Evolutionary conservation across 2,888 invertebrate species (phyloP).

Genomic region (Lasioglossum lativentre): DNA sequence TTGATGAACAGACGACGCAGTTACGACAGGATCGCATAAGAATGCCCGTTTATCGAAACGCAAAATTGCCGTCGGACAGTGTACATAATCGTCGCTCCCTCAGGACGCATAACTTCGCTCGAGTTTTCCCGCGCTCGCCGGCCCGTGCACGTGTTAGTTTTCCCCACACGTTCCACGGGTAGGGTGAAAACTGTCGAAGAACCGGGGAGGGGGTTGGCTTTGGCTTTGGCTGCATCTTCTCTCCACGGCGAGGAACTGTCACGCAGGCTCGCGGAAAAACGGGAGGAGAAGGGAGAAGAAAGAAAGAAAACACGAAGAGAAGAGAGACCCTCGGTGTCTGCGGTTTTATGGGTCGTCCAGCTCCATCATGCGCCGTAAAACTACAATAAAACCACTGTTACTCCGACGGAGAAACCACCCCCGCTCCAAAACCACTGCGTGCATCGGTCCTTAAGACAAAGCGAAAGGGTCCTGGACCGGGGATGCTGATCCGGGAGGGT

Average conservation of each 20-base stretch:
- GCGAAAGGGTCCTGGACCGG: slow-evolving; percentile 45
- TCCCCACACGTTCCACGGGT: slow-evolving; percentile 30
- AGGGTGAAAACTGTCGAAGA: slow-evolving; percentile 66
- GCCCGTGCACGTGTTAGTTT: slow-evolving; percentile 42
- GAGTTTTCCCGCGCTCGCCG: slow-evolving; percentile 41
- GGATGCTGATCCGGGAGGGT: slow-evolving; percentile 54
- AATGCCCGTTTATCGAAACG: not conserved
- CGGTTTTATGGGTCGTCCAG: slow-evolving; percentile 83
- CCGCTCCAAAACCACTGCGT: slow-evolving; percentile 77
- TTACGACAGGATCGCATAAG: not conserved
- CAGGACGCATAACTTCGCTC: slow-evolving; percentile 47
- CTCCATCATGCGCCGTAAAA: slow-evolving; percentile 84
- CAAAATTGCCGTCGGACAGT: not conserved
- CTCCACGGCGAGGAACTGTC: slow-evolving; percentile 33
- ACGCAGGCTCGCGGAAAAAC: slow-evolving; percentile 3
- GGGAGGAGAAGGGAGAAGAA: slow-evolving; percentile 19
- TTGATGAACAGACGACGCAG: not conserved
- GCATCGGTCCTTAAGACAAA: slow-evolving; percentile 68
- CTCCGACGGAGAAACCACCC: slow-evolving; percentile 74
- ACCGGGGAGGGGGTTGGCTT: slow-evolving; percentile 1
- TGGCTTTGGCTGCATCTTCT: slow-evolving; percentile 63
- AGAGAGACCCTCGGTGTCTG: slow-evolving; percentile 70
- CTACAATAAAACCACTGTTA: slow-evolving; percentile 83
- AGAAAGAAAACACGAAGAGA: not conserved
- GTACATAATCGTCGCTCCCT: slow-evolving; percentile 30